A percentile compares a stretch with the other conserved stretches of the same genome.
These are phyloP conservation scores for Lepisosteus osseus DNA, from an alignment of 2,113 vertebrate species.

Conservation along the genomic window DNA sequence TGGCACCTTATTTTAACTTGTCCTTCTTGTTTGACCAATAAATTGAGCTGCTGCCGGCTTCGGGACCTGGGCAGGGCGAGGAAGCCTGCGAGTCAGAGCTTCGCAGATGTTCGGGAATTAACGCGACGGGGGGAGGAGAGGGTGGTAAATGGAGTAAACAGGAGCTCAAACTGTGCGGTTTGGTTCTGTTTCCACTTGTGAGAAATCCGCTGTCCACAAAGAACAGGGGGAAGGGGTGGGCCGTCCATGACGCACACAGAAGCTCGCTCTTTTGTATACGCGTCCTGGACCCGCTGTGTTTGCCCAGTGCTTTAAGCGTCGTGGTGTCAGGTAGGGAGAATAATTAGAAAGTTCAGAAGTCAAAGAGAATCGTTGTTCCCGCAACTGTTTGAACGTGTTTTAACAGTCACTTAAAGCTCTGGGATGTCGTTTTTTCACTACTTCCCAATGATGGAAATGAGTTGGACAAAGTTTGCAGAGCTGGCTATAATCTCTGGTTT, in stretches of 20 bases:
- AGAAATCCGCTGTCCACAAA: constrained; percentile 41
- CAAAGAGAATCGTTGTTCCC: constrained; percentile 54
- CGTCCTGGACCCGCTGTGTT: constrained; percentile 55
- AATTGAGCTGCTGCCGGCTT: background rate
- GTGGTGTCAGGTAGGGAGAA: constrained; percentile 55
- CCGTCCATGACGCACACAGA: constrained; percentile 28
- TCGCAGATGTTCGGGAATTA: constrained; percentile 21
- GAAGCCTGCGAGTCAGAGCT: background rate
- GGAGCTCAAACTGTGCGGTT: constrained; percentile 25
- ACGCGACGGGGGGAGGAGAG: constrained; percentile 19
- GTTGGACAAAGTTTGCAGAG: constrained; percentile 63
- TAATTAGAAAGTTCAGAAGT: constrained; percentile 53
- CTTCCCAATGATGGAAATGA: constrained; percentile 59
- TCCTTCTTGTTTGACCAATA: background rate
- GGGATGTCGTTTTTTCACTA: constrained; percentile 32
- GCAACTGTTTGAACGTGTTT: constrained; percentile 58
- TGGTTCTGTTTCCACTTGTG: constrained; percentile 29
- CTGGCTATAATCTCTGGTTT: constrained; percentile 64
- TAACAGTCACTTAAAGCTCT: constrained; percentile 59
- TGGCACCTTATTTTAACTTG: background rate
- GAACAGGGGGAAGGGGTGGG: constrained; percentile 48
- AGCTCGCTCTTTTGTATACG: constrained; percentile 38
- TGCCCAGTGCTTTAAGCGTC: constrained; percentile 66
- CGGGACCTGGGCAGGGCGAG: background rate
- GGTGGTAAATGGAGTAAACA: constrained; percentile 30